A percentile compares a stretch with the other conserved stretches of the same genome.
Evolutionary conservation across 2,113 vertebrate species (phyloP).

Genomic region (Mohoua ochrocephala): DNA sequence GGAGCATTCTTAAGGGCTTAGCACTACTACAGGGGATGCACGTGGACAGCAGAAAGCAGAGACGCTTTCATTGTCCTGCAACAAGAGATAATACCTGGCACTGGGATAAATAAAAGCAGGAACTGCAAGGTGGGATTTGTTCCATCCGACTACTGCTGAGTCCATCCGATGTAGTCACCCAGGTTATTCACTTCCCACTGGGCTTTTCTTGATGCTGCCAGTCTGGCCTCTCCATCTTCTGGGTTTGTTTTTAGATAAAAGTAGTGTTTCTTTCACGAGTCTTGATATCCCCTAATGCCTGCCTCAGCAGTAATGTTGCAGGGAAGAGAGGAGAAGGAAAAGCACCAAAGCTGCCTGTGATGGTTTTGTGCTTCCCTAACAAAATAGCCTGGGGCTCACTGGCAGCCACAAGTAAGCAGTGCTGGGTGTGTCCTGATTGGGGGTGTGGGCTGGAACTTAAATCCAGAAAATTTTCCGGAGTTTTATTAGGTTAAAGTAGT

Average conservation of each 20-base stretch:
- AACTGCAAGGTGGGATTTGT: not conserved
- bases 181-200: not conserved
- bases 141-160: not conserved
- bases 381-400: not conserved
- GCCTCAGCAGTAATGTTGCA: not conserved
- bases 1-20: not conserved
- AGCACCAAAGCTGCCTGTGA: not conserved
- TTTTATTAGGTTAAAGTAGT: not conserved
- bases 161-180: rapidly evolving
- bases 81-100: not conserved
- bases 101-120: not conserved
- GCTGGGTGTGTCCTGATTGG: not conserved
- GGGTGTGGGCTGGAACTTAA: too few relatives aligned
- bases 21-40: not conserved
- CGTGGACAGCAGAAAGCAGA: not conserved
- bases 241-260: not conserved
- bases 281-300: not conserved
- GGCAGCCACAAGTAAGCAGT: not conserved
- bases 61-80: not conserved
- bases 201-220: not conserved
- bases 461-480: not conserved
- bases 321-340: not conserved
- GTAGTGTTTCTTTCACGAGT: not conserved
- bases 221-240: not conserved
- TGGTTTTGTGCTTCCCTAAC: not conserved